phyloP scores from a whole-genome alignment of 2,888 invertebrate genomes.

The Caenorhabditis imperialis region DNA sequence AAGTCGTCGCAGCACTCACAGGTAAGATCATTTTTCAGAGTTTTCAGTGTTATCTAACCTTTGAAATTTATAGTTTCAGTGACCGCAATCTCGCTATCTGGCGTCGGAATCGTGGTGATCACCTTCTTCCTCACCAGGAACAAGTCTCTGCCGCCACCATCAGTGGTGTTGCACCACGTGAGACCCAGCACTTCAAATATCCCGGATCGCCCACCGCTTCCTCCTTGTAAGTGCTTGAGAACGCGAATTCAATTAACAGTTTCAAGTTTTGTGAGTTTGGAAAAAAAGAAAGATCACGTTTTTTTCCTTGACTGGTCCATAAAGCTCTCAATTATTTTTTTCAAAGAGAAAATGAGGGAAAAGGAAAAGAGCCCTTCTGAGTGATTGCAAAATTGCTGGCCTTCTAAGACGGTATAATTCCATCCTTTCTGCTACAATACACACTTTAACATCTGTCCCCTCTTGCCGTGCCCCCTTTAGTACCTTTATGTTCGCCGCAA shows the following conservation, averaged over 20 bases:
- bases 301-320: not conserved
- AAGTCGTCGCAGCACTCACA: constrained; percentile 15
- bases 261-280: too few species aligned
- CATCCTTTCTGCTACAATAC: constrained; percentile 44
- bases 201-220: constrained; percentile 25
- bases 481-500: constrained; percentile 16
- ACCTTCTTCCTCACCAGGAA: constrained; percentile 21
- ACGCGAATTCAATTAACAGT: too few species aligned
- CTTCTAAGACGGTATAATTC: constrained; percentile 42
- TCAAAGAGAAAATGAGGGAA: not conserved
- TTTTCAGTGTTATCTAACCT: not conserved
- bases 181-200: constrained; percentile 4
- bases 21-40: not conserved
- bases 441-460: constrained; percentile 53
- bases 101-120: constrained; percentile 24
- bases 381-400: constrained; percentile 50
- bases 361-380: constrained; percentile 21
- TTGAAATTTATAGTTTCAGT: constrained; percentile 41
- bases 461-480: constrained; percentile 9
- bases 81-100: constrained; percentile 18
- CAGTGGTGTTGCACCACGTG: constrained; percentile 11
- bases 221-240: constrained; percentile 44
- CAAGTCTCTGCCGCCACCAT: not conserved
- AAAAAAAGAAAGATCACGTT: too few species aligned
- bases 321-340: constrained; percentile 1